Evolutionary conservation across 2,888 invertebrate genomes (phyloP).

Genomic region (Leucophora obtusa): DNA sequence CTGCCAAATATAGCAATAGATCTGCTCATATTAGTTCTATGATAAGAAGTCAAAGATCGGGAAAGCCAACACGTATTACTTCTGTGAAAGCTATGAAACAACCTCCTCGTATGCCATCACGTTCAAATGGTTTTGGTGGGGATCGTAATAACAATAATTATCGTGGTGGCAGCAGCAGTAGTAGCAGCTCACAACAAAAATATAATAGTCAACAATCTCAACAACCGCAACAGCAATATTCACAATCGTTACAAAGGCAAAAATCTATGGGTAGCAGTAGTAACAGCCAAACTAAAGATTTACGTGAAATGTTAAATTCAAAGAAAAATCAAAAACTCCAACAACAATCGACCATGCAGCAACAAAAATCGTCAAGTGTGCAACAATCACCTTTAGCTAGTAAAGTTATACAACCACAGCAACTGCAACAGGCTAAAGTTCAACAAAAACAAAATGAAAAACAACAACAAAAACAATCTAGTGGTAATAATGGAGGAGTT

Average conservation of each 20-base stretch:
- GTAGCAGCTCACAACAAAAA: conserved; percentile 49
- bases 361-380: conserved; percentile 49
- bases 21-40: conserved; percentile 75
- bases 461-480: conserved; percentile 49
- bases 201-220: conserved; percentile 27
- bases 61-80: conserved; percentile 63
- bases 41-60: conserved; percentile 71
- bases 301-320: conserved; percentile 64
- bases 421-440: conserved; percentile 35
- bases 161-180: conserved; percentile 37
- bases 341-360: conserved; percentile 30
- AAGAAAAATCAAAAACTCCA: conserved; percentile 57
- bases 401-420: conserved; percentile 63
- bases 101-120: conserved; percentile 54
- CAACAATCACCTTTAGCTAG: conserved; percentile 50
- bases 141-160: conserved; percentile 56
- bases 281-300: conserved; percentile 60
- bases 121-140: conserved; percentile 47
- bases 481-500: not conserved
- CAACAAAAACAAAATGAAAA: conserved; percentile 58
- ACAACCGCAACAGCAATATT: conserved; percentile 52
- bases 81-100: conserved; percentile 65
- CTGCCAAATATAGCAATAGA: conserved; percentile 71
- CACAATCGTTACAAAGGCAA: conserved; percentile 58
- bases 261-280: conserved; percentile 52